phyloP scores from a whole-genome alignment of 92 coral and sea anemone species.

The Blastomussa wellsi region DNA sequence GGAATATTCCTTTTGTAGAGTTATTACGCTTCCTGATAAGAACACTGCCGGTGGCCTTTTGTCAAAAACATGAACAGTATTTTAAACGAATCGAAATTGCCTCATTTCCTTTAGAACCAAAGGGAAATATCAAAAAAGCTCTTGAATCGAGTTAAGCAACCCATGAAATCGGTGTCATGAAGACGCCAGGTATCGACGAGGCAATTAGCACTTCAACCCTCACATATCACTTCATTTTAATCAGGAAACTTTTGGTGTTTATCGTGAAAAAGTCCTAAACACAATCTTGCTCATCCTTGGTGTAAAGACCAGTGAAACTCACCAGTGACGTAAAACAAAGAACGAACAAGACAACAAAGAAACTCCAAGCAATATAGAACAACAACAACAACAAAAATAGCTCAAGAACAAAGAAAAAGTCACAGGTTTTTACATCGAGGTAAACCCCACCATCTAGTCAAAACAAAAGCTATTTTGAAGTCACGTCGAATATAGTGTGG shows the following conservation, averaged over 20 bases:
- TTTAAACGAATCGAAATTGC: neutral
- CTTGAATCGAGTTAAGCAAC: neutral
- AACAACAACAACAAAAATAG: too few relatives aligned
- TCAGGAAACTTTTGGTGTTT: neutral
- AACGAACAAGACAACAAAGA: too few relatives aligned
- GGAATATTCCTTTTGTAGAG: neutral
- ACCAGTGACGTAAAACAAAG: too few relatives aligned
- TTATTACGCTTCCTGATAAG: neutral
- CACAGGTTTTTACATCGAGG: too few relatives aligned
- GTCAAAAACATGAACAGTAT: neutral
- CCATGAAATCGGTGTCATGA: neutral
- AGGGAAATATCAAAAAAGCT: neutral
- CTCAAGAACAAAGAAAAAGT: too few relatives aligned
- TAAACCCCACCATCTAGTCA: too few relatives aligned
- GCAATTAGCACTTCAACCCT: neutral
- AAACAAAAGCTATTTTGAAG: neutral
- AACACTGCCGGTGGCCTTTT: neutral
- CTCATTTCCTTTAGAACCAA: neutral
- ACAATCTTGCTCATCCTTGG: too few relatives aligned
- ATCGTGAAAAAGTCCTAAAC: neutral
- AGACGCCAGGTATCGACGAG: neutral
- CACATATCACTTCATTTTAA: neutral
- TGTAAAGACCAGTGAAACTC: too few relatives aligned
- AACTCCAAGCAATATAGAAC: too few relatives aligned
- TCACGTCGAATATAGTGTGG: neutral